These are phyloP conservation scores for Pyrochroa serraticornis DNA, from an alignment of 2,888 invertebrate genomes.

Conservation along the genomic window DNA sequence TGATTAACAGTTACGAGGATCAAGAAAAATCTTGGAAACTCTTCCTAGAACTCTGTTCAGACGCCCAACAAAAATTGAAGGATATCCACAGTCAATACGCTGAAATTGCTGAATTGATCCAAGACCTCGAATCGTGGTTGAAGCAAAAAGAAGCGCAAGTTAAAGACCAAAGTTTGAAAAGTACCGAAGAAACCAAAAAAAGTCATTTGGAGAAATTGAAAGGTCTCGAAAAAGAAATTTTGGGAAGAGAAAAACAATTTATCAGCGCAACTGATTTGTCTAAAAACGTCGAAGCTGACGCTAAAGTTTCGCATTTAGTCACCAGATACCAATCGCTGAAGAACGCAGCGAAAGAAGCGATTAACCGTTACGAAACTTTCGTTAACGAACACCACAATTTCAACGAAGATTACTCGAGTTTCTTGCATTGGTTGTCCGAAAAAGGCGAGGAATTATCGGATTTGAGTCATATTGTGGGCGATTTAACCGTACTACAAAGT, in stretches of 20 bases:
- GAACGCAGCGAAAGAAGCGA: conserved; percentile 82
- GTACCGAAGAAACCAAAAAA: conserved; percentile 81
- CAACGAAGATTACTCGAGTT: conserved; percentile 73
- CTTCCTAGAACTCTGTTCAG: conserved; percentile 73
- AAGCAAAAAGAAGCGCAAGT: conserved; percentile 83
- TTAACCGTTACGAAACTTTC: conserved; percentile 81
- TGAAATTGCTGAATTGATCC: conserved; percentile 78
- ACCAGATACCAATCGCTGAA: conserved; percentile 83
- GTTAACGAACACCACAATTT: conserved; percentile 86
- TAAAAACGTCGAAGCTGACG: conserved; percentile 75
- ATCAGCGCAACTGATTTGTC: conserved; percentile 71
- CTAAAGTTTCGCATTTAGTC: conserved; percentile 77
- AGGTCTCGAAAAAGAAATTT: conserved; percentile 72
- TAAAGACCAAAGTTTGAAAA: conserved; percentile 88
- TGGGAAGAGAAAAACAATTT: conserved; percentile 71
- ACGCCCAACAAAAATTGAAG: conserved; percentile 74
- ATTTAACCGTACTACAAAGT: conserved; percentile 81
- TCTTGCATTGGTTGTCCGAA: conserved; percentile 76
- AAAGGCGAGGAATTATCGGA: conserved; percentile 77
- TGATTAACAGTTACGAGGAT: conserved; percentile 76
- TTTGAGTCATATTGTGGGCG: conserved; percentile 84
- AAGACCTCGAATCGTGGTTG: conserved; percentile 82
- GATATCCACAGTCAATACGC: conserved; percentile 81
- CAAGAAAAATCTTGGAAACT: conserved; percentile 77
- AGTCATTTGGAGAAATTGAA: conserved; percentile 79